Base-by-base conservation (phyloP, 2,888 invertebrate species). In the Chrysolina americana region DNA sequence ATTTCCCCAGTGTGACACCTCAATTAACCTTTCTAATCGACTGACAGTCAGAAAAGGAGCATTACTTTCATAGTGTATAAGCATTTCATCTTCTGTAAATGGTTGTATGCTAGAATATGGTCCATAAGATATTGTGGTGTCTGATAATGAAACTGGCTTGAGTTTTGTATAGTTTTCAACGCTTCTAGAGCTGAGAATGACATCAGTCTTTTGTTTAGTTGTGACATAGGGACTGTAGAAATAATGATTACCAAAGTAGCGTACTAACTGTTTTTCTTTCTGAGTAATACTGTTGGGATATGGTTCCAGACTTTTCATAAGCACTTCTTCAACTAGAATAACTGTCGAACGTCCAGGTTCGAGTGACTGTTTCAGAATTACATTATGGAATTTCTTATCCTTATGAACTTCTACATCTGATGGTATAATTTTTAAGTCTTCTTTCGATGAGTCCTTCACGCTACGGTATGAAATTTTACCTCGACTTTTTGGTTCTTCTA, bases 1-100 rank as follows among this genome's bases (percentile, higher is more conserved):
- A 85, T 99, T 98, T 10, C 99, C 99, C 99, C 99, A 99, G 87
- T 99, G 99, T 0, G 99, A 99, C 2, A 99, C 93, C 89, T 99
- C 99, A 83, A 99, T 95, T 0, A 93, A 89, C 65, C 99, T 76
- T 53, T 78, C 78, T 80, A 99, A 88, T 63, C 92, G 91, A 0
- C 95, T 95, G 0, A 98, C 96, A n/a, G 96, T 96, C 79, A 99
- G 89, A 89, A 99, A 99, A 41, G 99, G 98, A 53, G 95, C 92
- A 87, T 98, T 98, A 88, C 98, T 99, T 88, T 98, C 99, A 86
- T 94, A 98, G 87, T 99, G 99, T 47, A 99, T 90, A 53, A 89
- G 89, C 81, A 98, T 87, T 79, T 93, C 92, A 80, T 94, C 90
- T 78, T 84, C 73, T 28, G 90, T 86, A 80, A 90, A 91, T 0